Evolutionary conservation across 2,797 vertebrate species (phyloP).

Genomic region (Calcarius lapponicus): DNA sequence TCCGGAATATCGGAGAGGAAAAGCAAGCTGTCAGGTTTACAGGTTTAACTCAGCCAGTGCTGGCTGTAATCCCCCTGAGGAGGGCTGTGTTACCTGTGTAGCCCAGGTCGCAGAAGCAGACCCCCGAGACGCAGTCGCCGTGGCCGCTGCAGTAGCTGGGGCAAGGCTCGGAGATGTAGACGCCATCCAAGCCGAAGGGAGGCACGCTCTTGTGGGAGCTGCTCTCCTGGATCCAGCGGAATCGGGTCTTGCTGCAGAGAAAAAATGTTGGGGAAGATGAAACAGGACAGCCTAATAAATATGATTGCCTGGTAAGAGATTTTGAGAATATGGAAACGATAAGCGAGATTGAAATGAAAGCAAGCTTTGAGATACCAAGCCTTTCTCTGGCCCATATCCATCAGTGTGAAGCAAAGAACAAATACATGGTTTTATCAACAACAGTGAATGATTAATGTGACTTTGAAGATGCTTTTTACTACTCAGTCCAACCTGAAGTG

Average conservation of each 20-base stretch:
- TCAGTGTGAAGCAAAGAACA: no score
- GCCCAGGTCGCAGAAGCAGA: slow-evolving; percentile 98
- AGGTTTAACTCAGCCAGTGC: background rate
- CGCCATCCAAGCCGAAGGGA: slow-evolving; percentile 91
- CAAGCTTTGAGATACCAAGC: background rate
- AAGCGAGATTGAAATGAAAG: background rate
- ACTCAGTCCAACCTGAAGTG: no score
- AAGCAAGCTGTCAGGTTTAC: background rate
- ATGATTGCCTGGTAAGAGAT: background rate
- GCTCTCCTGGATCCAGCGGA: slow-evolving; percentile 99
- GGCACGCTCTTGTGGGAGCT: slow-evolving; percentile 87
- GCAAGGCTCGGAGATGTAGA: slow-evolving; percentile 97
- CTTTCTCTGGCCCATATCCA: no score
- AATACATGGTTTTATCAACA: no score
- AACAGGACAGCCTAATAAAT: background rate
- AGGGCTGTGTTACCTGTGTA: slow-evolving; percentile 84
- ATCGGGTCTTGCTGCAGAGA: slow-evolving; percentile 90
- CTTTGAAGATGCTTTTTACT: no score
- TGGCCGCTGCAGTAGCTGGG: slow-evolving; percentile 94
- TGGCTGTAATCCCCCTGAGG: background rate
- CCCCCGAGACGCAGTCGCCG: slow-evolving; percentile 94
- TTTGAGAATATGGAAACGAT: background rate
- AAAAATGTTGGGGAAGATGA: background rate
- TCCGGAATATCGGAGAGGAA: background rate
- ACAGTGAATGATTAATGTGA: no score